These are phyloP conservation scores for Platycheirus rosarum DNA, from an alignment of 2,888 invertebrate genomes.

Conservation along the genomic window DNA sequence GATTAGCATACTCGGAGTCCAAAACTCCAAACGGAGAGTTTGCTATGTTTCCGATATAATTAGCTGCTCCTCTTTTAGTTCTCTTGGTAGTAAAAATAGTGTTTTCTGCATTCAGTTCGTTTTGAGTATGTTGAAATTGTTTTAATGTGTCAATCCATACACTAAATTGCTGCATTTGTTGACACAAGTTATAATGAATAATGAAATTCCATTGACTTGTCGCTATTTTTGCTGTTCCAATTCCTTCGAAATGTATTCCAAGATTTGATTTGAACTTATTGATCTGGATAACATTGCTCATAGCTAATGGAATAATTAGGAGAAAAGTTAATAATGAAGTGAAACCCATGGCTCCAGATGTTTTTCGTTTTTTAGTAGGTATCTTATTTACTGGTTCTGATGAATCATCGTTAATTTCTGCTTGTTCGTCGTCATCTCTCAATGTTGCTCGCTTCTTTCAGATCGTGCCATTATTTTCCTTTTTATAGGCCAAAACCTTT, in stretches of 20 bases:
- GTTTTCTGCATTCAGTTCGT: slow-evolving; percentile 1
- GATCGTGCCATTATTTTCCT: slow-evolving; percentile 59
- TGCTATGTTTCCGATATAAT: slow-evolving; percentile 53
- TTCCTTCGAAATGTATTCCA: slow-evolving; percentile 55
- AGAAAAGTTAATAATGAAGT: slow-evolving; percentile 13
- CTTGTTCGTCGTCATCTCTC: too few species aligned
- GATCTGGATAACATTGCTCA: slow-evolving; percentile 18
- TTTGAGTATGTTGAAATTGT: slow-evolving; percentile 13
- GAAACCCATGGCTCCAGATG: background rate
- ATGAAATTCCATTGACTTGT: too few species aligned
- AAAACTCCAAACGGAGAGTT: slow-evolving; percentile 61
- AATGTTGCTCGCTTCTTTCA: too few species aligned
- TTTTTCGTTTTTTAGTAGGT: slow-evolving; percentile 18
- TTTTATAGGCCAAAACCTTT: slow-evolving; percentile 75
- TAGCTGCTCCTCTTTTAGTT: slow-evolving; percentile 32
- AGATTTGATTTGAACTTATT: slow-evolving; percentile 31
- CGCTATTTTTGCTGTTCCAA: slow-evolving; percentile 40
- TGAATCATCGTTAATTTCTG: too few species aligned
- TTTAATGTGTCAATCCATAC: slow-evolving; percentile 8
- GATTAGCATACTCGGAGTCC: slow-evolving; percentile 54
- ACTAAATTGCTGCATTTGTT: background rate
- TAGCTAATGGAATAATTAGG: slow-evolving; percentile 6
- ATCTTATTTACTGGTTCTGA: slow-evolving; percentile 1
- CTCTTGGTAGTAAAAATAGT: background rate
- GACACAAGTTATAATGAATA: slow-evolving; percentile 31